Evolutionary conservation across 2,888 invertebrate genomes (phyloP).

Genomic region (Nomada hirtipes): DNA sequence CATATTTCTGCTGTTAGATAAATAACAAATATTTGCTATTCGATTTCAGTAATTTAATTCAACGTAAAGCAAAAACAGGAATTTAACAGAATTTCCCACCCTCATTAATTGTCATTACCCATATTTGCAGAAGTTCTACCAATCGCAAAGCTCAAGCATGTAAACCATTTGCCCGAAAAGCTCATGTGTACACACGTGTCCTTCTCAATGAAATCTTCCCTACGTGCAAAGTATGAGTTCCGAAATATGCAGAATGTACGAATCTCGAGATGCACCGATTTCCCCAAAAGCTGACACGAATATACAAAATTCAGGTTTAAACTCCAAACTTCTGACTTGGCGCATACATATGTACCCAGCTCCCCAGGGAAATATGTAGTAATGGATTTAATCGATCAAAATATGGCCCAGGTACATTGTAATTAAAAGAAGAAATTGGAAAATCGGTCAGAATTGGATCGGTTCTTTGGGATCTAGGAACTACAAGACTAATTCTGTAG

Average conservation of each 20-base stretch:
- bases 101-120: too few relatives aligned
- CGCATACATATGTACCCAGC: not conserved
- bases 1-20: too few relatives aligned
- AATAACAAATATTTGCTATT: too few relatives aligned
- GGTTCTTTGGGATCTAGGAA: constrained; percentile 14
- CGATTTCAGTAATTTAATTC: too few relatives aligned
- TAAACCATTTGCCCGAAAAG: not conserved
- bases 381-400: not conserved
- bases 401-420: not conserved
- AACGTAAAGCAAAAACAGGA: too few relatives aligned
- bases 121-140: not conserved
- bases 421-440: constrained; percentile 12
- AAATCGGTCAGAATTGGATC: not conserved
- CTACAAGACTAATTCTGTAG: not conserved
- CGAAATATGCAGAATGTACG: too few relatives aligned
- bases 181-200: not conserved
- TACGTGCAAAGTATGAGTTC: not conserved
- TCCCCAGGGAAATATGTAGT: not conserved
- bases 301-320: not conserved
- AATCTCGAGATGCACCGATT: constrained; percentile 1
- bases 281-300: not conserved
- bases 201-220: not conserved
- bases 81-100: not conserved
- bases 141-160: not conserved
- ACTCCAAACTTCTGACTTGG: not conserved